These are phyloP conservation scores for Ceratoteleas bidentatus DNA, from an alignment of 1,140 invertebrate species.

Conservation along the genomic window DNA sequence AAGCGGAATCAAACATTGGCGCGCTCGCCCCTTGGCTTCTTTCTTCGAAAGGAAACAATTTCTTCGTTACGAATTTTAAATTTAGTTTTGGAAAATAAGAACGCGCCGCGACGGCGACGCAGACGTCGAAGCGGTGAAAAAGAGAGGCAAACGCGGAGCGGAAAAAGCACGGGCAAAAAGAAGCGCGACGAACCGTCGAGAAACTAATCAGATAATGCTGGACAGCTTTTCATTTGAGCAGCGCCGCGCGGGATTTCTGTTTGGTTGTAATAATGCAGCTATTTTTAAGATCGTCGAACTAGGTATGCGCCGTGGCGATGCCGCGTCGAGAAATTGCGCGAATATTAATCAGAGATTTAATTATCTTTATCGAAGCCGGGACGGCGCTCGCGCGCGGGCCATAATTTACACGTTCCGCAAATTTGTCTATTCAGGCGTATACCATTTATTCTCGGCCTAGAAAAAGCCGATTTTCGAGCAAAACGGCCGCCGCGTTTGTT, in stretches of 20 bases:
- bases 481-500: constrained; percentile 60
- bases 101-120: neutral
- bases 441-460: constrained; percentile 60
- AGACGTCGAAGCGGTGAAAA: too few species aligned
- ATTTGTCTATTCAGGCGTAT: constrained; percentile 59
- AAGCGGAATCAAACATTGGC: constrained; percentile 50
- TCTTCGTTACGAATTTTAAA: constrained; percentile 50
- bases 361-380: constrained; percentile 47
- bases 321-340: constrained; percentile 18
- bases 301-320: constrained; percentile 12
- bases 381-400: constrained; percentile 1
- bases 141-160: neutral
- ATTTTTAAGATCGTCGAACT: constrained; percentile 37
- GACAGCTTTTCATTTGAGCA: constrained; percentile 23
- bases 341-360: constrained; percentile 61
- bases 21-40: constrained; percentile 37
- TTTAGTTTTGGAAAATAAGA: constrained; percentile 34
- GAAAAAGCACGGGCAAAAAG: neutral
- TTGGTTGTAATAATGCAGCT: constrained; percentile 25
- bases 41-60: constrained; percentile 44
- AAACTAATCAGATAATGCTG: constrained; percentile 26
- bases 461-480: constrained; percentile 59
- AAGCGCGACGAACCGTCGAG: neutral
- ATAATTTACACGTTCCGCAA: constrained; percentile 43
- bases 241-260: constrained; percentile 8